phyloP scores from a whole-genome alignment of 2,797 vertebrate species.

The Cynodonichthys magdalenae region DNA sequence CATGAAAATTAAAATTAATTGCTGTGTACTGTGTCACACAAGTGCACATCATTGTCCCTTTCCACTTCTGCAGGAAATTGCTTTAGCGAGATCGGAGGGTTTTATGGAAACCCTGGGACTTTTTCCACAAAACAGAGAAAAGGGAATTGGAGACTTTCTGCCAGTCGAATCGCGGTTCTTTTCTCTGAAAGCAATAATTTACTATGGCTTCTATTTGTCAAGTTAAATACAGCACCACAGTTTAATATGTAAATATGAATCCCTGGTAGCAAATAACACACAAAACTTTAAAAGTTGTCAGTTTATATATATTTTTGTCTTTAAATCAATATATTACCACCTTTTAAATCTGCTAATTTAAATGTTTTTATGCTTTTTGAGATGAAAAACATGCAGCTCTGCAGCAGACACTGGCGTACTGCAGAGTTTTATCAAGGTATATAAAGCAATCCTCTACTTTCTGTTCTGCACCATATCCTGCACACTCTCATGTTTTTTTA shows the following conservation, averaged over 20 bases:
- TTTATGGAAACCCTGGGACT: slow-evolving; percentile 14
- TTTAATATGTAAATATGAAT: neutral
- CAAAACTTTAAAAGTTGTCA: neutral
- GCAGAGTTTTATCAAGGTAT: neutral
- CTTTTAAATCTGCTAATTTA: neutral
- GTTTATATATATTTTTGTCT: neutral
- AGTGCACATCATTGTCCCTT: slow-evolving; percentile 40
- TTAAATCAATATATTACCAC: neutral
- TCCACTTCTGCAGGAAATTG: slow-evolving; percentile 31
- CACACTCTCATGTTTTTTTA: neutral
- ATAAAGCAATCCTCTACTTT: neutral
- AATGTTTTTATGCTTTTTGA: neutral
- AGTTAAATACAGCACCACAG: neutral
- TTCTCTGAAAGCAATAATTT: neutral
- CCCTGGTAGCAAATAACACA: neutral
- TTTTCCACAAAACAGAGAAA: slow-evolving; percentile 22
- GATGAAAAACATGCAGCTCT: neutral
- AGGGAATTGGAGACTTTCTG: neutral
- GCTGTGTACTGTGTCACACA: slow-evolving; percentile 66
- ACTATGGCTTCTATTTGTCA: neutral
- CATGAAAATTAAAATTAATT: slow-evolving; percentile 87
- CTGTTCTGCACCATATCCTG: neutral
- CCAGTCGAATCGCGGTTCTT: neutral
- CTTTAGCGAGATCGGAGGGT: slow-evolving; percentile 11
- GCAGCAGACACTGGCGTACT: neutral